These are phyloP conservation scores for Ganaspis sp. DNA, from an alignment of 1,140 invertebrate genomes.

Conservation along the genomic window DNA sequence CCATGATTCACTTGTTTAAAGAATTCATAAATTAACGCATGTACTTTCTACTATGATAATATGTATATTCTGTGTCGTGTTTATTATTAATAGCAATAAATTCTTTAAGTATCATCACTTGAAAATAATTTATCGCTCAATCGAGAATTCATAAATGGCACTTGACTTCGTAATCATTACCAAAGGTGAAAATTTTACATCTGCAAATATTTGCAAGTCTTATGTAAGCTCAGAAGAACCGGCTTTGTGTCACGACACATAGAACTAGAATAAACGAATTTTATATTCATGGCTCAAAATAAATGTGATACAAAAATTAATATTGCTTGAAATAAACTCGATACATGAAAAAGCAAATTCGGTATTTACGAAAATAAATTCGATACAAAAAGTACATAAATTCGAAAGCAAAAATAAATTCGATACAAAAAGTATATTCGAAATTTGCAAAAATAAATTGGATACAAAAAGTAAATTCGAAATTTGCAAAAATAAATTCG, in stretches of 20 bases:
- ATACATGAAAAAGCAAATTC: too few relatives aligned
- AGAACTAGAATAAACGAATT: conserved; percentile 7
- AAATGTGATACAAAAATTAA: too few relatives aligned
- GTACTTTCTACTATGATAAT: not conserved
- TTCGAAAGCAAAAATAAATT: too few relatives aligned
- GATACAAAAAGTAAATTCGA: too few relatives aligned
- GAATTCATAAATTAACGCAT: not conserved
- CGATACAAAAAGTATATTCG: too few relatives aligned
- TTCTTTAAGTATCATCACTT: not conserved
- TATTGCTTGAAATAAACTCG: not conserved
- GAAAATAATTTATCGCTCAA: conserved; percentile 2
- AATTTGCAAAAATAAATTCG: too few relatives aligned
- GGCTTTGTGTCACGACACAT: not conserved
- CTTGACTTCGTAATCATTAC: not conserved
- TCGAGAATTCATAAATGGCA: not conserved
- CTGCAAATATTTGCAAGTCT: not conserved
- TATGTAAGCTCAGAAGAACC: not conserved
- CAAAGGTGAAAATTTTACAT: not conserved
- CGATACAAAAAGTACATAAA: too few relatives aligned
- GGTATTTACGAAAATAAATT: too few relatives aligned
- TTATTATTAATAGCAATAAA: not conserved
- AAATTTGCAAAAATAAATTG: too few relatives aligned
- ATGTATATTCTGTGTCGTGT: not conserved
- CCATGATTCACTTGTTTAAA: not conserved
- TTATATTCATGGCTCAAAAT: too few relatives aligned